These are phyloP conservation scores for Chondrilla cf. caribensis DNA, from an alignment of 37 sponge, comb jelly and placozoan genomes.

Conservation along the genomic window DNA sequence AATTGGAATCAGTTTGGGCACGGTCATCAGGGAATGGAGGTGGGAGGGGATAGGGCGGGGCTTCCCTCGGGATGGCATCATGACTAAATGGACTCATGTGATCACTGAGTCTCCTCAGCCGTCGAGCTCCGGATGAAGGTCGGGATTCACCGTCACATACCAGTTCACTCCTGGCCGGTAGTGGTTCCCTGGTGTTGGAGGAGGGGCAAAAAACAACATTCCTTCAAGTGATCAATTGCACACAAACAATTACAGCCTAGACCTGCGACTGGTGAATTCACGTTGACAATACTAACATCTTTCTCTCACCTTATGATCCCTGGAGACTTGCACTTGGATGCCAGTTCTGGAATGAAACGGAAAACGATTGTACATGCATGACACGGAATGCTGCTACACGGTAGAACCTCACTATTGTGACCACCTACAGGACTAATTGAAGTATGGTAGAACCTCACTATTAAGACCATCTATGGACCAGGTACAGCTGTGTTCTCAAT, in stretches of 20 bases:
- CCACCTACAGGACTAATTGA: no score
- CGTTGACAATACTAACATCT: no score
- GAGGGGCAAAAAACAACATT: not conserved
- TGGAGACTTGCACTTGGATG: no score
- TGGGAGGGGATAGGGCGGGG: constrained; percentile 26
- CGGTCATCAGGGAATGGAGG: constrained; percentile 9
- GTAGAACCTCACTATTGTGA: no score
- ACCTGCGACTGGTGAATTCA: no score
- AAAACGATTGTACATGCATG: no score
- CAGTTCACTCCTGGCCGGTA: constrained; percentile 11
- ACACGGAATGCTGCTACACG: no score
- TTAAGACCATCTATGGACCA: no score
- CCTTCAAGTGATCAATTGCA: not conserved
- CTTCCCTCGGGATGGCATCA: constrained; percentile 14
- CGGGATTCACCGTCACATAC: not conserved
- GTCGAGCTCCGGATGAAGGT: not conserved
- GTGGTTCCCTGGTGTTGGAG: not conserved
- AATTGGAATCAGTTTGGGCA: not conserved
- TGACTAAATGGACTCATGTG: constrained; percentile 9
- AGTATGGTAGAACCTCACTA: no score
- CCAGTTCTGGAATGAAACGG: no score
- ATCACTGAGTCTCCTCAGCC: not conserved
- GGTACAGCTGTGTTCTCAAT: no score
- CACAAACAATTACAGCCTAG: not conserved
- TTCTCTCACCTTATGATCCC: no score